Conservation (phyloP, 2,113 vertebrate species). For the Heterochromis multidens region DNA sequence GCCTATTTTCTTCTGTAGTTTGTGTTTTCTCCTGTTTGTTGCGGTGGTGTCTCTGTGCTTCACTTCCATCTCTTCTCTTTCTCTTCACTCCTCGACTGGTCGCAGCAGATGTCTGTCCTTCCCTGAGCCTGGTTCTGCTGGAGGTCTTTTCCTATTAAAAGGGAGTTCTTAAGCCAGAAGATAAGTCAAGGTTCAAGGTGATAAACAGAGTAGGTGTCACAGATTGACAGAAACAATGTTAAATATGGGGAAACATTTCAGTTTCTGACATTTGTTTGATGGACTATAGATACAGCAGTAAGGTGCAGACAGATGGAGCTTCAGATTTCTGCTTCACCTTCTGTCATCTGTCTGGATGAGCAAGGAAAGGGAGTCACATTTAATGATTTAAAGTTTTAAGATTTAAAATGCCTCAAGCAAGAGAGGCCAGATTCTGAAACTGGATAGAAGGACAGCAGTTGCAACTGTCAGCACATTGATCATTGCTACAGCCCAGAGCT, state of each 20-base stretch:
- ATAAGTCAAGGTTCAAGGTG: background rate
- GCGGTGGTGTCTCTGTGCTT: background rate
- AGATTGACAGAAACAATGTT: background rate
- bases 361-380: background rate
- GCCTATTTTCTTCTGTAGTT: background rate
- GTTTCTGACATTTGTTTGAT: background rate
- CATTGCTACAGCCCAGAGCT: background rate
- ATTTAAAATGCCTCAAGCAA: background rate
- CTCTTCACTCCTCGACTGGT: background rate
- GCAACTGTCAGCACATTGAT: background rate
- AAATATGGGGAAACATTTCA: background rate
- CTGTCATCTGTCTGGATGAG: background rate
- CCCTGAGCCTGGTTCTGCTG: background rate
- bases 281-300: background rate
- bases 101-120: background rate
- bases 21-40: background rate
- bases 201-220: background rate
- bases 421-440: background rate
- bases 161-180: background rate
- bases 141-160: background rate
- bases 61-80: background rate
- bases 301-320: background rate
- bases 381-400: background rate
- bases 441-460: background rate
- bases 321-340: background rate